Conservation (phyloP, 35 echinoderm and acorn worm genomes). For the Strongylocentrotus purpuratus region DNA sequence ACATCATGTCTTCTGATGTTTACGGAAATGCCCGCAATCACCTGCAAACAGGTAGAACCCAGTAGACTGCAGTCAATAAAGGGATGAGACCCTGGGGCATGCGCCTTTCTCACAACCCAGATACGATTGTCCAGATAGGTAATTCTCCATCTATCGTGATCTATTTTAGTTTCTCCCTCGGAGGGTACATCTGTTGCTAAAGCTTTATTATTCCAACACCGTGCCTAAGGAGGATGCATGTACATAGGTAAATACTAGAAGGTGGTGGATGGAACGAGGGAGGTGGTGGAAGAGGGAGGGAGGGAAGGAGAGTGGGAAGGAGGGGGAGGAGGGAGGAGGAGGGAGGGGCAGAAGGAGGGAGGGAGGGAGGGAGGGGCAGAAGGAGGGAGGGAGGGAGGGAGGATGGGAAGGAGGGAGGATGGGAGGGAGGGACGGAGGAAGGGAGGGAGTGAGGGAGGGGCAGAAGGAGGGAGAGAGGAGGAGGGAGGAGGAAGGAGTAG, state of each 20-base stretch:
- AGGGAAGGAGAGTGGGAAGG: neutral
- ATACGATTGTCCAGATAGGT: neutral
- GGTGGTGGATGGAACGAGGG: neutral
- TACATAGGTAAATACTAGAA: neutral
- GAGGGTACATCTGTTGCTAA: neutral
- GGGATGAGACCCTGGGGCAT: neutral
- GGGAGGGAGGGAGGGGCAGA: neutral
- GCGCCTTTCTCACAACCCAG: neutral
- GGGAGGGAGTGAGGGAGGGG: neutral
- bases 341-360: neutral
- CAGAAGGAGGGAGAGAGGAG: neutral
- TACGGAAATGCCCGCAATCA: neutral
- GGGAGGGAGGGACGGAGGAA: neutral
- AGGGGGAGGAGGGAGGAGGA: neutral
- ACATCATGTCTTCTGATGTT: neutral
- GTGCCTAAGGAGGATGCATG: neutral
- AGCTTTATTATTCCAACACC: slow-evolving; percentile 1
- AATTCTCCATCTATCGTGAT: neutral
- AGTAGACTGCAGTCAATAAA: neutral
- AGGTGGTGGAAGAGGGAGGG: neutral
- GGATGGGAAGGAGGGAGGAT: neutral
- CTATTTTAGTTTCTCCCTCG: neutral
- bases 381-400: neutral
- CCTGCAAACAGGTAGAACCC: neutral
- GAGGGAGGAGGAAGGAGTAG: neutral